These are phyloP conservation scores for Melikaiella ostensackeni DNA, from an alignment of 2,888 invertebrate genomes.

Conservation along the genomic window DNA sequence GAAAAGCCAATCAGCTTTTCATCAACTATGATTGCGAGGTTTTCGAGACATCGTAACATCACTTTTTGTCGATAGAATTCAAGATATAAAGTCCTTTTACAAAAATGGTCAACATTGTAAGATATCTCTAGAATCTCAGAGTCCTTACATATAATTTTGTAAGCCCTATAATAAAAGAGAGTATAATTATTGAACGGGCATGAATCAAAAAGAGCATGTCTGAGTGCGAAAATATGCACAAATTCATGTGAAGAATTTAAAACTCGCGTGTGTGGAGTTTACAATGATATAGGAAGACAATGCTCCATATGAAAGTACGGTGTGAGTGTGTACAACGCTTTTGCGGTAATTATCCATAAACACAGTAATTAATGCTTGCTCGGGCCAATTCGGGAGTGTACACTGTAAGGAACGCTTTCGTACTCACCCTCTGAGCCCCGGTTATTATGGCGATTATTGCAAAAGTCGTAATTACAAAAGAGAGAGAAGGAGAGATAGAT, in stretches of 20 bases:
- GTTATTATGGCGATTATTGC: slow-evolving; percentile 62
- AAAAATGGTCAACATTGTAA: too few relatives aligned
- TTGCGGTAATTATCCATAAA: slow-evolving; percentile 65
- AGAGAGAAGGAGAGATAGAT: slow-evolving; percentile 14
- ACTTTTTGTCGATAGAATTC: too few relatives aligned
- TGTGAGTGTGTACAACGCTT: slow-evolving; percentile 42
- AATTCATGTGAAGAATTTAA: slow-evolving; percentile 5
- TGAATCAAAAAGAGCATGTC: background rate
- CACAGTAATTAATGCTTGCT: slow-evolving; percentile 65
- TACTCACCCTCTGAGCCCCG: slow-evolving; percentile 57
- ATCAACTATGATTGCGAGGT: too few relatives aligned
- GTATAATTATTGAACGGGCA: slow-evolving; percentile 19
- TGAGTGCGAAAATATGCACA: slow-evolving; percentile 16
- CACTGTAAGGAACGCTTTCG: slow-evolving; percentile 55
- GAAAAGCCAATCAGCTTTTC: too few relatives aligned
- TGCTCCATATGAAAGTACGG: slow-evolving; percentile 49
- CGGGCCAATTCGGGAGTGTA: slow-evolving; percentile 61
- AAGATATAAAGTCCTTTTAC: too few relatives aligned
- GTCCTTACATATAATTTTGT: background rate
- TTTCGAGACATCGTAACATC: too few relatives aligned
- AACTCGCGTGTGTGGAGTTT: background rate
- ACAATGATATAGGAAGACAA: slow-evolving; percentile 41
- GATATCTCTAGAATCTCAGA: too few relatives aligned
- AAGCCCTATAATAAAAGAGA: slow-evolving; percentile 29
- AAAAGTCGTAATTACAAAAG: slow-evolving; percentile 59